Base-by-base conservation (phyloP, 2,797 vertebrate species). In the Lophotriccus pileatus region DNA sequence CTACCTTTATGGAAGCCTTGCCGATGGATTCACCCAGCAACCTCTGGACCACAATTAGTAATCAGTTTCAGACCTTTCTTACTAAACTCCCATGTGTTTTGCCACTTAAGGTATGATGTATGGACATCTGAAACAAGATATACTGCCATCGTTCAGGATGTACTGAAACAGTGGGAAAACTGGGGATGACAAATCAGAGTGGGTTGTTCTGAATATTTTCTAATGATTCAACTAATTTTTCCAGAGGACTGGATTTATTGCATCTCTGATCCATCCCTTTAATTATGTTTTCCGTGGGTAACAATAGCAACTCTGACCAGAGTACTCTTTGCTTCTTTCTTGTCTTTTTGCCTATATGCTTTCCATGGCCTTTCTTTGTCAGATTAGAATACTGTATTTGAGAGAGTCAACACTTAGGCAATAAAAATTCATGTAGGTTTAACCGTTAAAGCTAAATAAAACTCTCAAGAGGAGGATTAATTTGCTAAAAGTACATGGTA, bases 21-120 rank as follows among this genome's bases (percentile, higher is more conserved):
- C 99, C 99, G 6, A 99, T 99, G 99, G 99, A 99, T 97, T 99
- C 99, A 9, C 99, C 99, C 28, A 99, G 99, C 97, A 99, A 99
- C 97, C 99, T 99, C 92, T 99, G 99, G 99, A 99, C 99, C 55
- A 99, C 99, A 50, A 99, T 99, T 96, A 99, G 99, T 97, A 99
- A 99, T 97, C 99, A 99, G 97, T 99, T 99, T 98, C 99, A 99
- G 98, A 99, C 99, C 32, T 99, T 99, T 95, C 98, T 99, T 88
- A 98, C 99, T 79, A 99, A 99, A 96, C 98, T 99, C 95, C 99
- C 99, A 52, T 99, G 98, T 92, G 99, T 99, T 97, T 98, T 99
- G 89, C 99, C 99, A 74, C 98, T 99, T 60, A 99, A 99, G 99
- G 99, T 99, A 98, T 87, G 96, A 79, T 34, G 41, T 59, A 8